Base-by-base conservation (phyloP, 2,888 invertebrate genomes). In the Melipona beecheii region DNA sequence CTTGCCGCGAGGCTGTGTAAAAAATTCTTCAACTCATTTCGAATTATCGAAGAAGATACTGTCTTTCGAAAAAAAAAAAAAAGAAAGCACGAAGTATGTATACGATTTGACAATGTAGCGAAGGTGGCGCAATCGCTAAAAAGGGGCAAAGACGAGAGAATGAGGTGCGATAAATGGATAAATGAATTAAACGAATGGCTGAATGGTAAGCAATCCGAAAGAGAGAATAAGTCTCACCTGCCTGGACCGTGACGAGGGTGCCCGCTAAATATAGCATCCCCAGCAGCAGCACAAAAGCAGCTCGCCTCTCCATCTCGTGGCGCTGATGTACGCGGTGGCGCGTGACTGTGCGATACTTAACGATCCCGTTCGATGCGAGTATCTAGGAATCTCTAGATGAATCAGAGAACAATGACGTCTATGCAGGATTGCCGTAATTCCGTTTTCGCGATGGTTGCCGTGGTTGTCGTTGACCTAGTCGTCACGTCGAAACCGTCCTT, bases 241-340 rank as follows among this genome's bases (percentile, higher is more conserved):
- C 93, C 86, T 92, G 91, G 90, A 92, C 91, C 88, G 90, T 92
- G 89, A 87, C 91, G 90, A 93, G 91, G 92, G 91, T 91, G 91
- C 92, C 90, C 86, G 93, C 94, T 93, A 94, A 93, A 93, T 92
- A 94, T 93, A 94, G 94, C 93, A 93, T 88, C 82, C 91, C 91
- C 90, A 93, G 91, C 89, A 93, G 91, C 89, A 92, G 91, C 87
- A 92, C 90, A 90, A 92, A 90, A 91, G 90, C 91, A 91, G 91
- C 92, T 90, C 87, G 91, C 79, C 90, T 92, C 91, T 93, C 92
- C 94, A 94, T 94, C 90, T 91, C 89, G 91, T 90, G 87, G 90
- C 88, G 85, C 87, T 89, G 87, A 87, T 86, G 84, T 90, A 90
- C 89, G 90, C 89, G 89, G 84, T 90, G 84, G 84, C 89, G 89